Percentiles rank a stretch among this genome's conserved stretches.
phyloP scores from a whole-genome alignment of 2,797 vertebrate genomes.

The Pygocentrus nattereri region DNA sequence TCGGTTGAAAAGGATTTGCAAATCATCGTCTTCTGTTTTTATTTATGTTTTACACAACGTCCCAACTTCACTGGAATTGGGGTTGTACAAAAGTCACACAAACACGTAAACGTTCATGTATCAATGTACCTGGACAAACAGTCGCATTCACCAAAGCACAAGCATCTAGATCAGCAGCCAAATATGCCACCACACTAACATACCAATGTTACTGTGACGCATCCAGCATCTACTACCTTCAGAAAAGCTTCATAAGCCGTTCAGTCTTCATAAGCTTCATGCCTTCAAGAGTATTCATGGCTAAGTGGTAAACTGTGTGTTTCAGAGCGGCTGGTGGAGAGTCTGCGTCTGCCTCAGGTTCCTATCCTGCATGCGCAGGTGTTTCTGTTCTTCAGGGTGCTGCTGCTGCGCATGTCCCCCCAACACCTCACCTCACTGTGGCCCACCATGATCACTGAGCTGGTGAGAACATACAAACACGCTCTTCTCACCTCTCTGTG shows the following conservation, averaged over 20 bases:
- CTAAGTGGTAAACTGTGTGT: not conserved
- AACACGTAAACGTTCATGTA: too few species aligned
- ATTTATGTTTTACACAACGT: too few species aligned
- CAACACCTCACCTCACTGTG: slow-evolving; percentile 98
- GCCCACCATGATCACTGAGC: slow-evolving; percentile 99
- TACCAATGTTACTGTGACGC: not conserved
- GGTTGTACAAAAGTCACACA: slow-evolving; percentile 25
- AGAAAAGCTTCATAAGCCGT: too few species aligned
- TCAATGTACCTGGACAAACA: too few species aligned
- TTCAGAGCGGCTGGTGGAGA: slow-evolving; percentile 96
- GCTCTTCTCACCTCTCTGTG: not conserved
- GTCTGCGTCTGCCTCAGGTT: slow-evolving; percentile 96
- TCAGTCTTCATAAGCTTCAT: too few species aligned
- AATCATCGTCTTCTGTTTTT: too few species aligned
- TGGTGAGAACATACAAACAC: slow-evolving; percentile 79
- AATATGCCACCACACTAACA: not conserved
- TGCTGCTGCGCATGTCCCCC: slow-evolving; percentile 97
- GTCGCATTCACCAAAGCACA: not conserved
- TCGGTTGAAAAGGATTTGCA: too few species aligned
- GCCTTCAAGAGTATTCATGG: too few species aligned
- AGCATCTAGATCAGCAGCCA: not conserved
- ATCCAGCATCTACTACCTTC: too few species aligned
- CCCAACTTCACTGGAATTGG: too few species aligned
- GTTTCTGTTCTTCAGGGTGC: slow-evolving; percentile 98
- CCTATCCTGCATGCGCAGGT: slow-evolving; percentile 99